phyloP scores from a whole-genome alignment of 2,113 vertebrate genomes.

The Scomber colias region DNA sequence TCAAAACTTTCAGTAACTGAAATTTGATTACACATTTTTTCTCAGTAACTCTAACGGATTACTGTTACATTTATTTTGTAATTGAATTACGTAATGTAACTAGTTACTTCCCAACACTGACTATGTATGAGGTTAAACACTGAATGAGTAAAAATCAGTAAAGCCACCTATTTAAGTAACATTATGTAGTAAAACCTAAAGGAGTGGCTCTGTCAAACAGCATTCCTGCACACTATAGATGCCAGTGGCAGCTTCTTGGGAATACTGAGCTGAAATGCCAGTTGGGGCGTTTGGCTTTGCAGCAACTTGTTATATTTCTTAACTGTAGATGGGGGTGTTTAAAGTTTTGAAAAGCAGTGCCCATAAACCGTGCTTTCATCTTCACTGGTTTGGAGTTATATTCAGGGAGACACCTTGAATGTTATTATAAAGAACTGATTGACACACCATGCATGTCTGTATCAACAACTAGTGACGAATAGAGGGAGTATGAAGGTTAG shows the following conservation, averaged over 20 bases:
- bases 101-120: no score
- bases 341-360: slow-evolving; percentile 5
- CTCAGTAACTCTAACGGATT: no score
- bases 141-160: background rate
- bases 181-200: background rate
- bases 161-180: background rate
- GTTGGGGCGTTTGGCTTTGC: slow-evolving; percentile 11
- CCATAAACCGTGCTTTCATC: slow-evolving; percentile 39
- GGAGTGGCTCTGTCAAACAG: slow-evolving; percentile 25
- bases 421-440: no score
- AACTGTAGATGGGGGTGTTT: slow-evolving; percentile 9
- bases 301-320: slow-evolving; percentile 32
- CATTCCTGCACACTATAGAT: background rate
- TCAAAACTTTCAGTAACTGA: no score
- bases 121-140: no score
- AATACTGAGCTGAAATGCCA: slow-evolving; percentile 25
- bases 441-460: background rate
- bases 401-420: background rate
- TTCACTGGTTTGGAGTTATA: background rate
- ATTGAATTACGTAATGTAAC: no score
- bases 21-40: no score
- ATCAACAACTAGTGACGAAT: background rate
- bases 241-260: slow-evolving; percentile 24
- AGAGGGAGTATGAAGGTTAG: background rate
- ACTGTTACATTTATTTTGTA: no score